A percentile compares a stretch with the other conserved stretches of the same genome.
phyloP scores from a whole-genome alignment of 2,113 vertebrate genomes.

The Hydropotes inermis region DNA sequence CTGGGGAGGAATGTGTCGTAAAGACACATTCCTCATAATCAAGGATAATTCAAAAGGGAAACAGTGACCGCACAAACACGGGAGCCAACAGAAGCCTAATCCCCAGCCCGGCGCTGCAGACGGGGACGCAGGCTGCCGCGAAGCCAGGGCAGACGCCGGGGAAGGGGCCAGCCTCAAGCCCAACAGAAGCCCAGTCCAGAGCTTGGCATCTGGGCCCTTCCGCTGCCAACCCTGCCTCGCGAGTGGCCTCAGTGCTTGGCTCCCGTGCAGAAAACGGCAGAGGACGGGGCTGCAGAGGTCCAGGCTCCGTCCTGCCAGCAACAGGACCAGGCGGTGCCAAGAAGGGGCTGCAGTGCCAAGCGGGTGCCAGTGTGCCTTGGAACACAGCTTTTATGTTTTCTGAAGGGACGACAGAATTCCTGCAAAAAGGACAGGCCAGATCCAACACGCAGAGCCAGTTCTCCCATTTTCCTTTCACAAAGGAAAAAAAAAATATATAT shows the following conservation, averaged over 20 bases:
- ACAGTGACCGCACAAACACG: slow-evolving; percentile 80
- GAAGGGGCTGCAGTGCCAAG: slow-evolving; percentile 80
- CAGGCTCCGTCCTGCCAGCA: slow-evolving; percentile 85
- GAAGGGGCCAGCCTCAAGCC: slow-evolving; percentile 84
- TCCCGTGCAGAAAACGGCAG: slow-evolving; percentile 85
- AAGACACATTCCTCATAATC: slow-evolving; percentile 83
- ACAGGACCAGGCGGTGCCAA: slow-evolving; percentile 81
- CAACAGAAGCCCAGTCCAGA: slow-evolving; percentile 88
- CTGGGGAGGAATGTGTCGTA: slow-evolving; percentile 72
- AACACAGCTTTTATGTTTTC: slow-evolving; percentile 80
- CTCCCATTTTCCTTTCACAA: slow-evolving; percentile 42
- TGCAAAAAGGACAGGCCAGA: slow-evolving; percentile 80
- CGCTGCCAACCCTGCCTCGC: slow-evolving; percentile 87
- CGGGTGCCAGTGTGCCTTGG: slow-evolving; percentile 85
- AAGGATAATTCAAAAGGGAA: slow-evolving; percentile 86
- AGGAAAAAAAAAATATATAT: neutral
- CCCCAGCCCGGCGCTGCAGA: slow-evolving; percentile 85
- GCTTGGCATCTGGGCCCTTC: slow-evolving; percentile 90
- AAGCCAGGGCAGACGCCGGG: slow-evolving; percentile 87
- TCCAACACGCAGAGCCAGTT: slow-evolving; percentile 75
- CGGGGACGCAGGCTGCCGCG: slow-evolving; percentile 84
- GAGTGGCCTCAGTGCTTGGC: slow-evolving; percentile 88
- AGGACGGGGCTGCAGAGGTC: slow-evolving; percentile 87
- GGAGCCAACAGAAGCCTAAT: slow-evolving; percentile 85
- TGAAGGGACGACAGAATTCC: slow-evolving; percentile 87